phyloP scores from a whole-genome alignment of 35 echinoderm and acorn worm genomes.

The Acanthaster planci region DNA sequence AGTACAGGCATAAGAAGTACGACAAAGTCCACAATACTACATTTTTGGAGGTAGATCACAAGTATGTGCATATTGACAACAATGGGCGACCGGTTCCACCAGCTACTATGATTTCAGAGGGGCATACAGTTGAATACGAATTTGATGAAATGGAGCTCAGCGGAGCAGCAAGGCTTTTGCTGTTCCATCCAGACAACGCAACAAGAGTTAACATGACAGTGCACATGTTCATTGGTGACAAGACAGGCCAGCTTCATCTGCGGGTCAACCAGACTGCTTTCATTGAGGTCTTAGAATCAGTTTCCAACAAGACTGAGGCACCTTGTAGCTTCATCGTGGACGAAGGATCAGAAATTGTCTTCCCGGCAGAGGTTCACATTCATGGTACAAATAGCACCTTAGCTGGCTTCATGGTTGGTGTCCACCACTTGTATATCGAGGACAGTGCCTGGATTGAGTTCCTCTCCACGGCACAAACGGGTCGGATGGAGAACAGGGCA shows the following conservation, averaged over 20 bases:
- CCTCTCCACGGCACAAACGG: conserved; percentile 78
- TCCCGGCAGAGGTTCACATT: conserved; percentile 87
- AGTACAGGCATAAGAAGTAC: conserved; percentile 83
- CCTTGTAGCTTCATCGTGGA: conserved; percentile 85
- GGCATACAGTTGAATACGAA: conserved; percentile 54
- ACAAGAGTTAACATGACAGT: conserved; percentile 76
- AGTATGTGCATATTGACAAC: conserved; percentile 84
- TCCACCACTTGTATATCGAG: conserved; percentile 90
- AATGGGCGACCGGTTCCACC: conserved; percentile 70
- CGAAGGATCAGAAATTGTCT: conserved; percentile 50
- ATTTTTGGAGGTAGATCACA: conserved; percentile 82
- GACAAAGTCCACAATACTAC: conserved; percentile 78
- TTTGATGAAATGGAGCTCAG: conserved; percentile 93
- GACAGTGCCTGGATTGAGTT: conserved; percentile 68
- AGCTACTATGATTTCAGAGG: conserved; percentile 82
- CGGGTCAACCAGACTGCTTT: conserved; percentile 77
- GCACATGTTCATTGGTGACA: conserved; percentile 82
- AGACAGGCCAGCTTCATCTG: conserved; percentile 80
- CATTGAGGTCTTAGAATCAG: conserved; percentile 75
- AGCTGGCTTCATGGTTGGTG: conserved; percentile 69
- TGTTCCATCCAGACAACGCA: conserved; percentile 85
- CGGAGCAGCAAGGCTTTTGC: conserved; percentile 68
- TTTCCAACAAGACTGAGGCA: conserved; percentile 80
- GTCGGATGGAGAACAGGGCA: conserved; percentile 60
- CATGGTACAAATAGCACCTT: conserved; percentile 88